Conservation (phyloP, 2,797 vertebrate genomes). For the Syngnathus acus region DNA sequence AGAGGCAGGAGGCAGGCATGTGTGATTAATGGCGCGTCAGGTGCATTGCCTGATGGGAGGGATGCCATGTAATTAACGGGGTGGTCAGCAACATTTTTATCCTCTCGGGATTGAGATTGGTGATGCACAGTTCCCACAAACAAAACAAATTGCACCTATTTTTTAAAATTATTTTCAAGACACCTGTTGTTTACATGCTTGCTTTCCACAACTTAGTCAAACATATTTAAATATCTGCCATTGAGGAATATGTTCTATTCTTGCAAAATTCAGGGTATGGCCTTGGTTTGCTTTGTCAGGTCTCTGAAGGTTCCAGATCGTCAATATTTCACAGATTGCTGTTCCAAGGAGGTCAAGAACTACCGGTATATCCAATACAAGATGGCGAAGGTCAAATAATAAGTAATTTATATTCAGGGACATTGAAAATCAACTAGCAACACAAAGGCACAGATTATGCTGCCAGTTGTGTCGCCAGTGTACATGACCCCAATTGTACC, state of each 20-base stretch:
- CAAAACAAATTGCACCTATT: slow-evolving; percentile 6
- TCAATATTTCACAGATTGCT: not conserved
- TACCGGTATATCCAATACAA: not conserved
- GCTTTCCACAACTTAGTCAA: slow-evolving; percentile 1
- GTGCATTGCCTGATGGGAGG: slow-evolving; percentile 52
- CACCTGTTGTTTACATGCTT: slow-evolving; percentile 32
- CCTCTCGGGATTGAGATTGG: slow-evolving; percentile 21
- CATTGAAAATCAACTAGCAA: not conserved
- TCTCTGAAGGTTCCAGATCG: not conserved
- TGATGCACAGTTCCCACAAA: not conserved
- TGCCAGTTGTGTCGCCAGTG: not conserved
- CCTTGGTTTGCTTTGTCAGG: not conserved
- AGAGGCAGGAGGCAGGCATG: slow-evolving; percentile 36
- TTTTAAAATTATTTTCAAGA: slow-evolving; percentile 7
- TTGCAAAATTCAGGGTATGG: not conserved
- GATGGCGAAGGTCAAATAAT: not conserved
- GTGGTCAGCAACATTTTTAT: slow-evolving; percentile 51
- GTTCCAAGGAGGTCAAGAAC: not conserved
- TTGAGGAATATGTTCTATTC: not conserved
- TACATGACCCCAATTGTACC: not conserved
- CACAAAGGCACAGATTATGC: not conserved
- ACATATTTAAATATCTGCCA: not conserved
- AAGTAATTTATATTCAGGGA: not conserved
- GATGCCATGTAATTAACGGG: slow-evolving; percentile 61
- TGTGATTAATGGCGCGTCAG: slow-evolving; percentile 62